A percentile compares a stretch with the other conserved stretches of the same genome.
Evolutionary conservation across 1,140 invertebrate genomes (phyloP).

Genomic region (Brachionus koreanus): DNA sequence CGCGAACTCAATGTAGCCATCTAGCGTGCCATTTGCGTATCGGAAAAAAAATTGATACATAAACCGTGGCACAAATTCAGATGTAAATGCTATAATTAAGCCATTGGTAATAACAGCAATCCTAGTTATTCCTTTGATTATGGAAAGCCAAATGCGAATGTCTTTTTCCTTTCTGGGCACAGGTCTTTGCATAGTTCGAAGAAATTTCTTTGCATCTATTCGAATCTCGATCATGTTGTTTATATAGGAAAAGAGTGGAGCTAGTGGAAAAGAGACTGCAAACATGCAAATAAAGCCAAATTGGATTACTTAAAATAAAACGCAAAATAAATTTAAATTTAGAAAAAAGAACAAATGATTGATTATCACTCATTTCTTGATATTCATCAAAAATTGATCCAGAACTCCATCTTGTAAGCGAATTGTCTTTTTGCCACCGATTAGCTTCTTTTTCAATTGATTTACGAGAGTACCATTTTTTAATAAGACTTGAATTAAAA

Average conservation of each 20-base stretch:
- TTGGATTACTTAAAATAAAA: slow-evolving; percentile 32
- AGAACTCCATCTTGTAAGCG: background rate
- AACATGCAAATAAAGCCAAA: slow-evolving; percentile 43
- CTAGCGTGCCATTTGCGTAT: background rate
- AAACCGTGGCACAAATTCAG: slow-evolving; percentile 28
- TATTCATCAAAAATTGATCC: background rate
- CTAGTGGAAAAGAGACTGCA: slow-evolving; percentile 56
- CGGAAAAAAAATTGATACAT: slow-evolving; percentile 23
- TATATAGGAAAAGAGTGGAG: slow-evolving; percentile 73
- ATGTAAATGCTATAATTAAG: slow-evolving; percentile 35
- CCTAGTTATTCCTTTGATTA: background rate
- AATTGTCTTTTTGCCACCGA: background rate
- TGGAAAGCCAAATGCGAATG: slow-evolving; percentile 22
- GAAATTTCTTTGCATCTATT: slow-evolving; percentile 75
- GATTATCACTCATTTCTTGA: background rate
- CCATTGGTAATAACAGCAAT: slow-evolving; percentile 27
- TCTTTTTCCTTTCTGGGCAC: background rate
- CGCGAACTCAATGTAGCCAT: slow-evolving; percentile 4
- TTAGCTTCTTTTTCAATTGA: background rate
- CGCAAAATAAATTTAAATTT: background rate
- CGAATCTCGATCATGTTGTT: slow-evolving; percentile 79
- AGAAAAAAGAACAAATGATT: no score
- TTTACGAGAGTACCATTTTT: background rate
- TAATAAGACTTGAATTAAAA: background rate
- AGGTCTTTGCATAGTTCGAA: slow-evolving; percentile 69